Evolutionary conservation across 1,140 invertebrate species (phyloP), one percentile per base, ranked within the genome.

Genomic region (Drosophila dunni): DNA sequence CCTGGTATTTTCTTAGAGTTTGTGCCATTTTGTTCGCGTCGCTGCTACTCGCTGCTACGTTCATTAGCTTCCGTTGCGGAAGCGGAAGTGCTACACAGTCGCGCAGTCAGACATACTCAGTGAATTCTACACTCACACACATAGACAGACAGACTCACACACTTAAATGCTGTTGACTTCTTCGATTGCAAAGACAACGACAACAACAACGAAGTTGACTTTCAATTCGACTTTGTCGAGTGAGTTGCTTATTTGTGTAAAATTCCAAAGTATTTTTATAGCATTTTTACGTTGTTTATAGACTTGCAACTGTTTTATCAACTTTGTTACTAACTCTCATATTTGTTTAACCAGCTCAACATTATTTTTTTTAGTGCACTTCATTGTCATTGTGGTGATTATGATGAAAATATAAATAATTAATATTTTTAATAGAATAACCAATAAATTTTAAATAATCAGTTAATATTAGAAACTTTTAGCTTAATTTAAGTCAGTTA

Each of bases 1-100:
- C 51, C 56, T 62, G 64, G 67, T 64, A 73, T 80, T 83, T 69
- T 75, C 66, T 71, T 78, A 70, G 50, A 75, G 73, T 76, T 46
- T 34, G 42, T 76, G 73, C 78, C 58, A 65, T 64, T 72, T 76
- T 68, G 54, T 60, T 67, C 42, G 66, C 66, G 42, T 64, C 46
- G 53, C 62, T 80, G 48, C 56, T 56, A 20, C 71, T 75, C 61
- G 65, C 24, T 29, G 66, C 78, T 76, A 81, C 74, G 74, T 80
- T 76, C 73, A 81, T 81, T 81, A 80, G 68, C 79, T 81, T 81
- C 79, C 79, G 79, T 80, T 77, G 45, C 78, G 73, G 79, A 80
- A 80, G 56, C 79, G 79, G 78, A 81, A 80, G 78, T 80, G 68
- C 78, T 72, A 77, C 78, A 73, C 79, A 80, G 79, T 77, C 74